A percentile compares a stretch with the other conserved stretches of the same genome.
Conservation (phyloP, 2,113 vertebrate genomes). For the Strix aluco region DNA sequence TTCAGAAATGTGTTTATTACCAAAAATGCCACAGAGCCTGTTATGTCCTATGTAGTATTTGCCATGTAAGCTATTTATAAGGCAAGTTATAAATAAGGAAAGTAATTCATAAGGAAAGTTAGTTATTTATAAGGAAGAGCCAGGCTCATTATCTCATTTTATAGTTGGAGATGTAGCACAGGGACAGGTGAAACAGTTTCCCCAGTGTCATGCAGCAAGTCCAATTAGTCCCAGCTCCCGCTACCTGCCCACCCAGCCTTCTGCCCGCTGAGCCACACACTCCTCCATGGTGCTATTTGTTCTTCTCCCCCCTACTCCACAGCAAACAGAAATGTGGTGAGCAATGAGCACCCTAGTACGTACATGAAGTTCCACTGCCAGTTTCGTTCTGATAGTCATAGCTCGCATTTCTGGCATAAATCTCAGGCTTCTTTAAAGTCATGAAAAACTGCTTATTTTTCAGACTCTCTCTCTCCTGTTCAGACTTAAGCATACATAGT, state of each 20-base stretch:
- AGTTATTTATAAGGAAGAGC: constrained; percentile 14
- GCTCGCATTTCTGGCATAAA: no score
- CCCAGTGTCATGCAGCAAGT: background rate
- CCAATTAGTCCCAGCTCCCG: fast-evolving
- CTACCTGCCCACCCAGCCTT: background rate
- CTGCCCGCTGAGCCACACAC: background rate
- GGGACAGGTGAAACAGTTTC: background rate
- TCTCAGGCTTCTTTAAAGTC: no score
- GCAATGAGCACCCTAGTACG: no score
- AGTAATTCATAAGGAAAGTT: constrained; percentile 44
- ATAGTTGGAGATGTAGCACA: background rate
- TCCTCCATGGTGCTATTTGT: background rate
- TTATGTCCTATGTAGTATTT: constrained; percentile 20
- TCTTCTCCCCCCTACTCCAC: background rate
- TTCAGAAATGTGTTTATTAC: constrained; percentile 39
- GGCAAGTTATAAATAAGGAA: constrained; percentile 37
- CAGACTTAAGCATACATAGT: no score
- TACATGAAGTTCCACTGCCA: no score
- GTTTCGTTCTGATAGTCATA: no score
- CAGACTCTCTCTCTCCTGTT: no score
- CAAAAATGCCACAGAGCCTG: constrained; percentile 34
- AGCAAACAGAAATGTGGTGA: background rate
- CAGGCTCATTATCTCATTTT: background rate
- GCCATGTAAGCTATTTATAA: constrained; percentile 40
- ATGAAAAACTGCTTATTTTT: no score